Evolutionary conservation across 2,797 vertebrate species (phyloP), one percentile per base, ranked within the genome.

Genomic region (Carduelis carduelis): DNA sequence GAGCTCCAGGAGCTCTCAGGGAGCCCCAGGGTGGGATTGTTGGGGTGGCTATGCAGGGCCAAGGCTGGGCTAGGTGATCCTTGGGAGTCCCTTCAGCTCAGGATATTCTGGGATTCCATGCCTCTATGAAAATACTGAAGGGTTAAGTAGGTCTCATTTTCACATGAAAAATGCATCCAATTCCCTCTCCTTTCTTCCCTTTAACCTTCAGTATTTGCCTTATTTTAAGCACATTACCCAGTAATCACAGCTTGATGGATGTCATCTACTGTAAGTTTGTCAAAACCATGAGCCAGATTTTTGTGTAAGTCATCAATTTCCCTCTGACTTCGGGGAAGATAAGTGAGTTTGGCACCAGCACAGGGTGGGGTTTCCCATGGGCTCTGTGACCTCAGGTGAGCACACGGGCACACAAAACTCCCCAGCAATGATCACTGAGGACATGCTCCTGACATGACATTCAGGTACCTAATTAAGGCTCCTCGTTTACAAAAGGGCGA

Each of bases 271-370:
- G 9, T 3, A 49, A 46, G 26, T 81, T 39, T 49, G 37, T 71
- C 55, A 69, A 69, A 92, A 46, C 9, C 43, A 14, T 2, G 5
- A 49, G 32, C 11, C 49, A n/a, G 49, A 14, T 15, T 52, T 65
- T 63, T 77, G 46, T n/a, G 14, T 20, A 71, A 60, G 11, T 39
- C 59, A 34, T 46, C 12, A 16, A 9, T 72, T 89, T 37, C 7
- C 10, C 22, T 0, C 37, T 14, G 63, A 7, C 19, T 75, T 52
- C 0, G 0, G 30, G 78, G 34, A 50, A 61, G 37, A 12, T 3
- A 5, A 23, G 44, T 14, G n/a, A 47, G 11, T 37, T 65, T 68
- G 60, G 27, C 14, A 1, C 17, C 37, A 76, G 41, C 32, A 71
- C 37, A 35, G 35, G 41, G 64, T 6, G 24, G 64, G 17, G 17